Conservation (phyloP, 2,888 invertebrate species). For the Lasiommata megera region DNA sequence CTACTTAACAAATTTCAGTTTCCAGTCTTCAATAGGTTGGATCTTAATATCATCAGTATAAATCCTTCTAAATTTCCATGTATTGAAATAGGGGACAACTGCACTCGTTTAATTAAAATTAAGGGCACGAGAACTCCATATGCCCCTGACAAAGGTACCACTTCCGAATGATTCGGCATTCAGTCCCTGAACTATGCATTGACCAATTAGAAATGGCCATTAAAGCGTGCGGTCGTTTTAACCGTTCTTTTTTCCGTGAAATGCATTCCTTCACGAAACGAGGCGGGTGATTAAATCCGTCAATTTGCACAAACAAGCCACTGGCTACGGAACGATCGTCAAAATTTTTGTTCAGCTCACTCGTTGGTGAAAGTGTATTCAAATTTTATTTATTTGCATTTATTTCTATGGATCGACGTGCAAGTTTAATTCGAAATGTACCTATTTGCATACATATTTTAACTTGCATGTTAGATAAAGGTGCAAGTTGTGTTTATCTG, state of each 20-base stretch:
- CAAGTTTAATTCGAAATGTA: too few relatives aligned
- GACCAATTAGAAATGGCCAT: conserved; percentile 75
- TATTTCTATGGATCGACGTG: too few relatives aligned
- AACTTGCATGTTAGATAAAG: too few relatives aligned
- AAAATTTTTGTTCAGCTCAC: conserved; percentile 6
- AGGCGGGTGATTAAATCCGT: conserved; percentile 63
- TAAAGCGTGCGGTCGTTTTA: conserved; percentile 54
- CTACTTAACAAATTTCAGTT: too few relatives aligned
- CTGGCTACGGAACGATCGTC: conserved; percentile 19
- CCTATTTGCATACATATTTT: too few relatives aligned
- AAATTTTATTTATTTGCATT: not conserved
- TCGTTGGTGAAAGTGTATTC: not conserved
- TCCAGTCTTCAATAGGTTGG: too few relatives aligned
- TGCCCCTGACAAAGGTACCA: too few relatives aligned
- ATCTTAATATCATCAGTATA: too few relatives aligned
- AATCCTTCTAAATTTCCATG: too few relatives aligned
- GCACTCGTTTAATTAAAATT: too few relatives aligned
- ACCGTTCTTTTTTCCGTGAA: conserved; percentile 49
- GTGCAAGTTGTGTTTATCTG: not conserved
- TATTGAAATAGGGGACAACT: too few relatives aligned
- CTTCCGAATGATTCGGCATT: conserved; percentile 14
- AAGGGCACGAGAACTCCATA: too few relatives aligned
- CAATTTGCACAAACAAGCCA: conserved; percentile 55
- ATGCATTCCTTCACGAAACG: conserved; percentile 73
- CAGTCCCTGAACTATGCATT: conserved; percentile 40